These are phyloP conservation scores for Thalpophila matura DNA, from an alignment of 2,888 invertebrate genomes.

Conservation along the genomic window DNA sequence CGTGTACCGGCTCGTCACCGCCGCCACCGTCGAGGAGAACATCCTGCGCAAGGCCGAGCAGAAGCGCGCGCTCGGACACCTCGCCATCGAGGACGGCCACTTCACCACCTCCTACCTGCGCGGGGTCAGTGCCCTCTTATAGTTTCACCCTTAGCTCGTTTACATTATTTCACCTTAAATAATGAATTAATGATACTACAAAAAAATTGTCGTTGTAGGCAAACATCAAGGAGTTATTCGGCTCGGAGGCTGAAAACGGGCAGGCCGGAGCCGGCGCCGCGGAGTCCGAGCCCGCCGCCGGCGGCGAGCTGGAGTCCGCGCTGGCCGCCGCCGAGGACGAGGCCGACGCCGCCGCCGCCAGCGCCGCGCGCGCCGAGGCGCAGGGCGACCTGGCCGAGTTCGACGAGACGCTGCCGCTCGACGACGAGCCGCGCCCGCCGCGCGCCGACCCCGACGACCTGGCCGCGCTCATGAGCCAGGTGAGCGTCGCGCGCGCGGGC, in stretches of 20 bases:
- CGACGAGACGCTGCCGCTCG: slow-evolving; percentile 98
- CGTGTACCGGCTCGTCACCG: slow-evolving; percentile 99
- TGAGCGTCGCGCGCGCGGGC: slow-evolving; percentile 31
- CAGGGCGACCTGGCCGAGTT: slow-evolving; percentile 98
- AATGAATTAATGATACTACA: no score
- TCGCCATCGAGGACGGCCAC: slow-evolving; percentile 99
- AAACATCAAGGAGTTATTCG: slow-evolving; percentile 98
- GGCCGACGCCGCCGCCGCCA: slow-evolving; percentile 97
- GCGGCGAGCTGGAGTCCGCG: slow-evolving; percentile 93
- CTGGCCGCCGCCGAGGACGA: slow-evolving; percentile 98
- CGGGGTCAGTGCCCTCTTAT: slow-evolving; percentile 73
- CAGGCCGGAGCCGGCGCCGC: slow-evolving; percentile 91
- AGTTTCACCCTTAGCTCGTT: no score
- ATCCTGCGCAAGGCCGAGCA: slow-evolving; percentile 99
- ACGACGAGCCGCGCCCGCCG: slow-evolving; percentile 91
- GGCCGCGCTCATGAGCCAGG: slow-evolving; percentile 80
- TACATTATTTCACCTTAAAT: no score
- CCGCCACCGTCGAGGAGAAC: slow-evolving; percentile 99
- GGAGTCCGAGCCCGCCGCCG: slow-evolving; percentile 91
- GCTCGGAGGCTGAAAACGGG: slow-evolving; percentile 91
- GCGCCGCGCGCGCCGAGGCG: slow-evolving; percentile 96
- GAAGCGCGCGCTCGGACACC: slow-evolving; percentile 98
- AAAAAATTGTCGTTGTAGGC: slow-evolving; percentile 90
- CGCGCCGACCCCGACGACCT: slow-evolving; percentile 67
- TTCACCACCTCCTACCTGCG: slow-evolving; percentile 99